Conservation (phyloP, 2,113 vertebrate genomes). For the Erythrocebus patas region DNA sequence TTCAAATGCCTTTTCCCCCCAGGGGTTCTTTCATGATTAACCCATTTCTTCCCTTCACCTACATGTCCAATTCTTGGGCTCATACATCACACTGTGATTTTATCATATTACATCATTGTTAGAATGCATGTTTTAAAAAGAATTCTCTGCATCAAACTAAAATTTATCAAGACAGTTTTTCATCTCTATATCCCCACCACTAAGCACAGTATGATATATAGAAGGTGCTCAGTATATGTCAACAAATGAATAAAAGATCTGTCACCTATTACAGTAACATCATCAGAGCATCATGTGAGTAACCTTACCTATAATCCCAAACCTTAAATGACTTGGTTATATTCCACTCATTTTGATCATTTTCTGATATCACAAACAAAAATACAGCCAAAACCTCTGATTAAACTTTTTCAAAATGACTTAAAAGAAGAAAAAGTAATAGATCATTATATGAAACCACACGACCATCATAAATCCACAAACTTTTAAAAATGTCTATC, state of each 20-base stretch:
- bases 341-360: neutral
- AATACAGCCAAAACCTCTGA: neutral
- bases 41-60: neutral
- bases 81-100: neutral
- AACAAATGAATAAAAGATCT: neutral
- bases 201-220: neutral
- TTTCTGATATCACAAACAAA: neutral
- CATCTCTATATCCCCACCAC: neutral
- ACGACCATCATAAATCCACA: neutral
- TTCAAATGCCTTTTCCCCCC: neutral
- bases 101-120: neutral
- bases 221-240: neutral
- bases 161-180: neutral
- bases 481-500: neutral
- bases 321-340: neutral
- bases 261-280: neutral
- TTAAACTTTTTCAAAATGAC: neutral
- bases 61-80: neutral
- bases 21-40: neutral
- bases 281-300: neutral
- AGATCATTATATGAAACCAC: neutral
- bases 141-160: neutral
- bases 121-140: neutral
- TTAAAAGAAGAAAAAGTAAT: neutral
- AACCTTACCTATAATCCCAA: neutral